Percentiles rank a stretch among this genome's conserved stretches.
These are phyloP conservation scores for Hypotaenidia philippensis DNA, from an alignment of 2,797 vertebrate genomes.

Conservation along the genomic window DNA sequence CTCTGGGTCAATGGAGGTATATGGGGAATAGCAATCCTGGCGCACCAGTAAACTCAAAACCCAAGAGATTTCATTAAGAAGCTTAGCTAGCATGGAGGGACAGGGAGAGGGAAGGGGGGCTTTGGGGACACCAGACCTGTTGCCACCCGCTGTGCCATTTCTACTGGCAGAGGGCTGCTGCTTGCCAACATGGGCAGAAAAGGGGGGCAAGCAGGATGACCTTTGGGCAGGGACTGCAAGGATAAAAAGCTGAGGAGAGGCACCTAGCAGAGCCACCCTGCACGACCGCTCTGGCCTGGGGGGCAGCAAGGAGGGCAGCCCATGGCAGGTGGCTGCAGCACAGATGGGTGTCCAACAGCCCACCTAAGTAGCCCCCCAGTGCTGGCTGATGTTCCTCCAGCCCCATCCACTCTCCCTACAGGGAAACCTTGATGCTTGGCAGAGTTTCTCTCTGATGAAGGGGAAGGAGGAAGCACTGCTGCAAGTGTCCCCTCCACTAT, in stretches of 20 bases:
- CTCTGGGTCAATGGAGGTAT: fast-evolving
- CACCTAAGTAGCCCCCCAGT: not conserved
- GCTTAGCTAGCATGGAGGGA: not conserved
- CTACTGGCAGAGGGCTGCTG: not conserved
- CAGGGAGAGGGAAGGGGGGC: not conserved
- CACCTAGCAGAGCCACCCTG: not conserved
- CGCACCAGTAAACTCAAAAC: not conserved
- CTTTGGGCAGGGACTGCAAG: not conserved
- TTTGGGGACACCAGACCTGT: not conserved
- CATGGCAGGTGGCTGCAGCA: fast-evolving
- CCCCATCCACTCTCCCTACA: fast-evolving
- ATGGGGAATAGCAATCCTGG: not conserved
- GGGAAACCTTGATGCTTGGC: too few relatives aligned
- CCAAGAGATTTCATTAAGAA: not conserved
- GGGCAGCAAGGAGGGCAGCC: not conserved
- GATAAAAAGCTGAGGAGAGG: not conserved
- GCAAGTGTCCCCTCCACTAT: fast-evolving
- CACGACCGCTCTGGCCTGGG: fast-evolving
- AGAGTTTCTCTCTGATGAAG: not conserved
- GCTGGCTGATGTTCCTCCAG: fast-evolving
- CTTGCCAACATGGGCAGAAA: too few relatives aligned
- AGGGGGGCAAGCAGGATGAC: fast-evolving
- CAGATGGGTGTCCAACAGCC: fast-evolving
- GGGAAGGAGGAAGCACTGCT: fast-evolving
- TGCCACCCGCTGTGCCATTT: not conserved